Percentiles rank a stretch among this genome's conserved stretches.
These are phyloP conservation scores for Galaxea fascicularis DNA, from an alignment of 92 coral and sea anemone species.

Conservation along the genomic window DNA sequence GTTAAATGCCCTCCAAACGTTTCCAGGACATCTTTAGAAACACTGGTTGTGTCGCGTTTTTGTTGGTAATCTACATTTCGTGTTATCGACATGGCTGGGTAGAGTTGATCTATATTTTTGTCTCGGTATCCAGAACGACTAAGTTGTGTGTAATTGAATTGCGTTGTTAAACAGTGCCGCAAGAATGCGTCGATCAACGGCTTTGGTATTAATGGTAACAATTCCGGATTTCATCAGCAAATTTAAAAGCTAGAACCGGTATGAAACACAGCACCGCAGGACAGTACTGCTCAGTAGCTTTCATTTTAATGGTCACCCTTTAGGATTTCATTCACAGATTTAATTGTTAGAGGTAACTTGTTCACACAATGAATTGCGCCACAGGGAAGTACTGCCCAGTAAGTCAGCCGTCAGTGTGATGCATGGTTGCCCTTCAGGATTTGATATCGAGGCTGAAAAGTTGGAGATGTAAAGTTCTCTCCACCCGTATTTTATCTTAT, in stretches of 20 bases:
- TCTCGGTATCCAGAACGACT: too few relatives aligned
- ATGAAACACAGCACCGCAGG: neutral
- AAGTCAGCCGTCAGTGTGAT: neutral
- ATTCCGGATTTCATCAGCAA: neutral
- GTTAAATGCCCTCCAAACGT: too few relatives aligned
- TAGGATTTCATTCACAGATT: neutral
- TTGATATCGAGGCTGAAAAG: neutral
- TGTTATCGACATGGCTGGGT: too few relatives aligned
- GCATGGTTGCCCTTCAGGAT: neutral
- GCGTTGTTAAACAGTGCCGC: neutral
- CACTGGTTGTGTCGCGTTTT: too few relatives aligned
- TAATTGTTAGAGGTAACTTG: neutral
- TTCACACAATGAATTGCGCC: neutral
- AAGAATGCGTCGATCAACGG: neutral
- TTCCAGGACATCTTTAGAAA: too few relatives aligned
- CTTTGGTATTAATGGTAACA: neutral
- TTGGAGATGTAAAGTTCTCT: neutral
- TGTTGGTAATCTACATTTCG: too few relatives aligned
- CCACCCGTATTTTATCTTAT: too few relatives aligned
- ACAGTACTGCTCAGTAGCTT: neutral
- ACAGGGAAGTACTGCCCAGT: neutral
- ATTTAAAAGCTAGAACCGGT: neutral
- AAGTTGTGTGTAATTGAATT: neutral
- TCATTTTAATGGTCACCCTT: neutral
- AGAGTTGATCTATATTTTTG: too few relatives aligned